Conservation (phyloP, 2,797 vertebrate genomes). For the Eulemur rubriventer region DNA sequence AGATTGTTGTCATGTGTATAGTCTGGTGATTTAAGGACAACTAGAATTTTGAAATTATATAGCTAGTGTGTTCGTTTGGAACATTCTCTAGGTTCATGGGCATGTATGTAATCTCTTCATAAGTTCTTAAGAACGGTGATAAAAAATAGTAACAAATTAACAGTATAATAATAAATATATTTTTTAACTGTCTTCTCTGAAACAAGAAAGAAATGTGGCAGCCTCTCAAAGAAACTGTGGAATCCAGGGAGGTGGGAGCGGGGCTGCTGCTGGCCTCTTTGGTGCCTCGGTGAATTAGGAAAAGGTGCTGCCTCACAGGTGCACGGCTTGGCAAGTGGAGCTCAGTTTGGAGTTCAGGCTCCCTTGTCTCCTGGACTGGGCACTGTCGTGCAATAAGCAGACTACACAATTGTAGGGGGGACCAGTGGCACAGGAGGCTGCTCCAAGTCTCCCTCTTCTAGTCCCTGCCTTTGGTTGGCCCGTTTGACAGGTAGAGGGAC, state of each 20-base stretch:
- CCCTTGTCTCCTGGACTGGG: not conserved
- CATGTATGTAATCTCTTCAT: not conserved
- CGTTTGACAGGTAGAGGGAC: not conserved
- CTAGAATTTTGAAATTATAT: not conserved
- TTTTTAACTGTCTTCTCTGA: not conserved
- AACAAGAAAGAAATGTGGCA: not conserved
- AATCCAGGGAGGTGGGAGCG: not conserved
- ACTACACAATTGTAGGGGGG: not conserved
- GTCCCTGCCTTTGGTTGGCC: not conserved
- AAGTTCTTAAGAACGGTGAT: not conserved
- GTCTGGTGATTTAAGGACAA: not conserved
- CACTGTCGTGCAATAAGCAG: not conserved
- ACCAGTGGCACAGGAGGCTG: not conserved
- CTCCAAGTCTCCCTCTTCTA: not conserved
- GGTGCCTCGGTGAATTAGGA: not conserved
- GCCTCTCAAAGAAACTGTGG: not conserved
- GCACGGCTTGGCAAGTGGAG: not conserved
- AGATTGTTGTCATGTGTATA: not conserved
- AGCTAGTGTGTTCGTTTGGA: not conserved
- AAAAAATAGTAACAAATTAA: not conserved
- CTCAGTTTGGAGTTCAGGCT: not conserved
- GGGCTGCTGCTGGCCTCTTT: not conserved
- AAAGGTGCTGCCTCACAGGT: not conserved
- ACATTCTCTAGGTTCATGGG: not conserved
- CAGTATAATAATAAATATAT: not conserved